A percentile compares a stretch with the other conserved stretches of the same genome.
Evolutionary conservation across 23 tunicate species (phyloP).

Genomic region (Styela plicata): DNA sequence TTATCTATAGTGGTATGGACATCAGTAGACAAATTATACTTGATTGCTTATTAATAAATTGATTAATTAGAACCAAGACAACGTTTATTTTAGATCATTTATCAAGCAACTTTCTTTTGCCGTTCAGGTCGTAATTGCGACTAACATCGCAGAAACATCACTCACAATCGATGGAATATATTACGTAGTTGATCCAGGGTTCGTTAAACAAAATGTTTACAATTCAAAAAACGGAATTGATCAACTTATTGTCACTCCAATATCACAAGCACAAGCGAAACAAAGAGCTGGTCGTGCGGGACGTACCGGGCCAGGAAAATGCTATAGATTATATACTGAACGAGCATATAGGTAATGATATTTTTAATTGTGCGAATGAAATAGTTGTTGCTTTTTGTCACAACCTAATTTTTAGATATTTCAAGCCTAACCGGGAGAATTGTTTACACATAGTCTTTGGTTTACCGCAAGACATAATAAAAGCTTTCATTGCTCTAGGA

Average conservation of each 20-base stretch:
- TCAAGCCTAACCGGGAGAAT: no score
- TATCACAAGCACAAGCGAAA: constrained; percentile 96
- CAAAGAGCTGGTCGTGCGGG: constrained; percentile 99
- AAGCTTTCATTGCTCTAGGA: no score
- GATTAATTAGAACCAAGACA: no score
- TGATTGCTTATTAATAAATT: no score
- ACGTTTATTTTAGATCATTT: no score
- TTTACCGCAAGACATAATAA: no score
- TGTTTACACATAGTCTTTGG: no score
- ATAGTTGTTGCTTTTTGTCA: no score
- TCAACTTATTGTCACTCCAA: constrained; percentile 95
- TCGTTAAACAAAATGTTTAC: constrained; percentile 97
- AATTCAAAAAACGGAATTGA: constrained; percentile 96
- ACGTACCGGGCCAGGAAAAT: constrained; percentile 96
- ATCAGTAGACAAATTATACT: no score
- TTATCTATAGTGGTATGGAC: no score
- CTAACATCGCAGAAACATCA: constrained; percentile 98
- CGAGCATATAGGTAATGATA: constrained; percentile 88
- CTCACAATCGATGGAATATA: constrained; percentile 98
- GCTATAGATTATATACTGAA: constrained; percentile 93
- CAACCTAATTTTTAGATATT: no score
- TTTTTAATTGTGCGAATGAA: no score
- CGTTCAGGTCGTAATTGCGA: constrained; percentile 83
- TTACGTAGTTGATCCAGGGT: constrained; percentile 99
- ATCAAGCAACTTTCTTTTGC: neutral